Percentiles rank a stretch among this genome's conserved stretches.
Conservation (phyloP, 2,113 vertebrate genomes). For the Rhabdomys dilectus region DNA sequence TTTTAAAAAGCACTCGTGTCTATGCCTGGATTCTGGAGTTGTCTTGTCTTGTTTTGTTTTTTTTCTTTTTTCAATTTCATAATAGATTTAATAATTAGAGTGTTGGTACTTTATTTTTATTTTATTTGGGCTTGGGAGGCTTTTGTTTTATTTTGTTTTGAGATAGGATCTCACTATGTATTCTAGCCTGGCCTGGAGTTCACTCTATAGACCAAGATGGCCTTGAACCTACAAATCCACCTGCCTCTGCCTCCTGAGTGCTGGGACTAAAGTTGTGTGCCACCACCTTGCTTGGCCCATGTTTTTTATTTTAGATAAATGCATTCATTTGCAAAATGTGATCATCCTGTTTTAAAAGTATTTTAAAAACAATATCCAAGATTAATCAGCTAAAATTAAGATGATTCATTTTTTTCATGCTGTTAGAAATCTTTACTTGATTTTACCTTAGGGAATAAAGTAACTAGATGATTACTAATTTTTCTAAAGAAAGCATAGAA, state of each 20-base stretch:
- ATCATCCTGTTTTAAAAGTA: conserved; percentile 33
- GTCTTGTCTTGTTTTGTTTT: not conserved
- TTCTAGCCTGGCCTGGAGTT: not conserved
- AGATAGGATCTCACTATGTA: not conserved
- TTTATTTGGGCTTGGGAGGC: not conserved
- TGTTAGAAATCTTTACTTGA: conserved; percentile 57
- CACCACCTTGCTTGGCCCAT: not conserved
- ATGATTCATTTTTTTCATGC: conserved; percentile 60
- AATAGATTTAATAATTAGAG: conserved; percentile 35
- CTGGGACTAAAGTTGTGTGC: not conserved
- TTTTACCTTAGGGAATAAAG: conserved; percentile 66
- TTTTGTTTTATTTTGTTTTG: not conserved
- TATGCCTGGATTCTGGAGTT: conserved; percentile 15
- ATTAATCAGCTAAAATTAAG: conserved; percentile 57
- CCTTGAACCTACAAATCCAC: not conserved
- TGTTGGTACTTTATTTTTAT: conserved; percentile 18
- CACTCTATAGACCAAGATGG: not conserved
- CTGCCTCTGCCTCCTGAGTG: not conserved
- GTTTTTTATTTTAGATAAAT: conserved; percentile 57
- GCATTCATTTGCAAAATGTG: conserved; percentile 58
- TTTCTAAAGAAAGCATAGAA: conserved; percentile 61
- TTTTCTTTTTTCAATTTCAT: conserved; percentile 37
- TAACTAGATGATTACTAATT: conserved; percentile 24
- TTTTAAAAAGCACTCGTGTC: conserved; percentile 46
- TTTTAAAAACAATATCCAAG: conserved; percentile 38